Evolutionary conservation across 2,797 vertebrate species (phyloP), one percentile per base, ranked within the genome.

Genomic region (Ciconia nigra): DNA sequence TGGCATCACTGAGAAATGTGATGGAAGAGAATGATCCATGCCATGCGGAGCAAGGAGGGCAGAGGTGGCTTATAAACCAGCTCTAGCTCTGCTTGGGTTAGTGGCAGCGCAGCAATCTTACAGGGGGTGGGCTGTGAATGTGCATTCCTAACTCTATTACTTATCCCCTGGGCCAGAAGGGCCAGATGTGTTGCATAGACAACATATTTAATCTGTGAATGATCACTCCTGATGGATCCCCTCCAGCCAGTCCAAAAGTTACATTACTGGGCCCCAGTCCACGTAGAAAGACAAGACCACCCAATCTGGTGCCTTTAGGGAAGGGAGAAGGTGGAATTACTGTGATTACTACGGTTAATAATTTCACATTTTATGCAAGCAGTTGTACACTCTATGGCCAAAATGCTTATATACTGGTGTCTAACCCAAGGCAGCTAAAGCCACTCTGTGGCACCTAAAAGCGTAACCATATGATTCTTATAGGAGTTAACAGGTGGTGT

Each of bases 101-200:
- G 72, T 41, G 61, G 35, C 87, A 93, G 63, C 5, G 1, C 25
- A 31, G 71, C 37, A 15, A 0, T 67, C 54, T 69, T 51, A 19
- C 7, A 61, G 33, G 7, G 78, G 18, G 13, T 87, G 87, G 86
- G 74, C 58, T 83, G 46, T 61, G 69, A 83, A 33, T 49, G 54
- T 52, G 76, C 83, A 76, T 96, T 95, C 84, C 72, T 52, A 41
- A 49, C 69, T 61, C 86, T 89, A 1, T 87, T 85, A 39, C 74
- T 94, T 80, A 70, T 94, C 39, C 58, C 37, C 28, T 88, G 90
- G 57, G 76, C 84, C 47, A 70, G 67, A 83, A 79, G 37, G 39
- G 47, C 90, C 93, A 96, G 90, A 92, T 96, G 89, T 93, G 82
- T 66, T 95, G 78, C 61, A 83, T 21, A 91, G 90, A 42, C 72